Base-by-base conservation (phyloP, 1,140 invertebrate genomes). In the Tetramorium simillimum region DNA sequence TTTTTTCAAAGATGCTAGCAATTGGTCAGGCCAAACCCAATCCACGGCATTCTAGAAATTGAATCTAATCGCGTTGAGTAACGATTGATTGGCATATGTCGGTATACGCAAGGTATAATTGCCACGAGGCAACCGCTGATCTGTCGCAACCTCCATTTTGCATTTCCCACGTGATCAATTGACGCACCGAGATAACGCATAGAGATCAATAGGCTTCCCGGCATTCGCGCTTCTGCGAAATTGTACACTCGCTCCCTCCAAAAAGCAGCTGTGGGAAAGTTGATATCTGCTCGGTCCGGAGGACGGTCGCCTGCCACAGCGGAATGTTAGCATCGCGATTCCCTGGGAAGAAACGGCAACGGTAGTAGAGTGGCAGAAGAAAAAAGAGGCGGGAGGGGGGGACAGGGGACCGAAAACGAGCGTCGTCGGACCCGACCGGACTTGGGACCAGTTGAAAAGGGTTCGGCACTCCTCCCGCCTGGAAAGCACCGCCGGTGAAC, bases 211-310 rank as follows among this genome's bases (percentile, higher is more conserved):
- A 40, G 53, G 14, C 58, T 56, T 84, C 58, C 16, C 40, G 56
- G n/a, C 40, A 37, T 70, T 70, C 63, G 4, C 21, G 28, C 67
- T 80, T 84, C 69, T 58, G 40, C 53, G 80, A 72, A 73, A 73
- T 73, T 14, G 53, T 56, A 69, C 37, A 85, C 84, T 90, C 63
- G 89, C 81, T 91, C 90, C 90, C 87, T 86, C 86, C 82, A 93
- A 90, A 93, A 91, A 92, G 46, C 51, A 86, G 77, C 89, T 93
- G 93, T 94, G 93, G 92, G 93, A 94, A 94, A 93, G 91, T 94
- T 87, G 76, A 88, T 88, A 89, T 89, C 85, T 75, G 84, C 49
- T 49, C 14, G 80, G 58, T 49, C 60, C 24, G 40, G 75, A 84
- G 73, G 67, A 69, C 76, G 90, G 88, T 90, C 69, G 69, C 81